Evolutionary conservation across 2,113 vertebrate species (phyloP).

Genomic region (Caranx ignobilis): DNA sequence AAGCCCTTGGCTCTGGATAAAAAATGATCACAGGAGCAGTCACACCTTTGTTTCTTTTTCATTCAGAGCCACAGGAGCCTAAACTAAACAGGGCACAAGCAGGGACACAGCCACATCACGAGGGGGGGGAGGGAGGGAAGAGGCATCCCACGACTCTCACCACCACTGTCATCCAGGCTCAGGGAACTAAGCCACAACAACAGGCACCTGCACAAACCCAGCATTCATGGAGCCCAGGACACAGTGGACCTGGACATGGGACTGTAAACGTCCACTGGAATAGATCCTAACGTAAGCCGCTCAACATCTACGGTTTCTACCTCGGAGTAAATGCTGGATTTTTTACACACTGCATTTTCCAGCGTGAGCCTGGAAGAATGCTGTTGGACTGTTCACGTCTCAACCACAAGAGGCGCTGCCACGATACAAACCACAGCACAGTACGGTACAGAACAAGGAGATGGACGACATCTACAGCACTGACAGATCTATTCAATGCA

Average conservation of each 20-base stretch:
- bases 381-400: conserved; percentile 43
- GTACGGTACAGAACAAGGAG: conserved; percentile 48
- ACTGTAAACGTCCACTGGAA: conserved; percentile 4
- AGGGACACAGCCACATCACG: conserved; percentile 63
- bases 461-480: conserved; percentile 53
- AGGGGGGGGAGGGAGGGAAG: conserved; percentile 52
- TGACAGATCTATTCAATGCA: conserved; percentile 72
- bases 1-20: conserved; percentile 92
- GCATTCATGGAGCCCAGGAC: conserved; percentile 58
- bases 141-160: conserved; percentile 55
- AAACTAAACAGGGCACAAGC: conserved; percentile 60
- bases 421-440: conserved; percentile 65
- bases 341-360: conserved; percentile 53
- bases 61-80: background rate
- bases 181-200: conserved; percentile 69
- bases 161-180: conserved; percentile 58
- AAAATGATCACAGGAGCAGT: background rate
- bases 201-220: conserved; percentile 71
- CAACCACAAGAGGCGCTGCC: conserved; percentile 29
- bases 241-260: conserved; percentile 28
- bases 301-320: conserved; percentile 13
- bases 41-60: background rate
- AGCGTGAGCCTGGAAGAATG: conserved; percentile 62
- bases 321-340: conserved; percentile 62
- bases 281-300: background rate